Percentiles rank a stretch among this genome's conserved stretches.
Evolutionary conservation across 2,797 vertebrate species (phyloP).

Genomic region (Enoplosus armatus): DNA sequence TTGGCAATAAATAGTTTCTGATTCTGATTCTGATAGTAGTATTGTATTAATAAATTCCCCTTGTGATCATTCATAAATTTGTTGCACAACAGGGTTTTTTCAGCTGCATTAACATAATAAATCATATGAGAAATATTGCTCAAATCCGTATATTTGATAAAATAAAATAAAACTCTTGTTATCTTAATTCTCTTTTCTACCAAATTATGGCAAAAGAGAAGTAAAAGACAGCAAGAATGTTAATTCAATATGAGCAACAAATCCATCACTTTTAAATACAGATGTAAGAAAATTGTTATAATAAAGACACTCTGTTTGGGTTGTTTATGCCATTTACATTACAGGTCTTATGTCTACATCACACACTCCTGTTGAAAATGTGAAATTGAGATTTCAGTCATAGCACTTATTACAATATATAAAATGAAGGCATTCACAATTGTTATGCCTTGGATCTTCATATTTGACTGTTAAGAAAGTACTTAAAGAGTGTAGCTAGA

Average conservation of each 20-base stretch:
- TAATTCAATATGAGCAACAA: neutral
- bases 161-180: neutral
- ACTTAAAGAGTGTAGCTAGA: neutral
- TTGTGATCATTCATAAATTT: too few relatives aligned
- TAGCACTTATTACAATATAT: neutral
- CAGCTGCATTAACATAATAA: too few relatives aligned
- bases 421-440: neutral
- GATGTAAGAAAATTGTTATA: neutral
- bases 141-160: neutral
- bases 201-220: neutral
- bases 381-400: neutral
- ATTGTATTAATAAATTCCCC: neutral
- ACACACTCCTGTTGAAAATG: neutral
- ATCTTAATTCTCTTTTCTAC: neutral
- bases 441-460: neutral
- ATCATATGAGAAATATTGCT: neutral
- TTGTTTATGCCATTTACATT: neutral
- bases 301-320: neutral
- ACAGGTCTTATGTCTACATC: neutral
- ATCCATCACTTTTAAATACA: neutral
- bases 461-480: neutral
- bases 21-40: too few relatives aligned
- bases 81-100: too few relatives aligned
- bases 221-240: neutral
- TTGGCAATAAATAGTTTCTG: too few relatives aligned